phyloP scores from a whole-genome alignment of 2,888 invertebrate genomes.

The Archips xylosteana region DNA sequence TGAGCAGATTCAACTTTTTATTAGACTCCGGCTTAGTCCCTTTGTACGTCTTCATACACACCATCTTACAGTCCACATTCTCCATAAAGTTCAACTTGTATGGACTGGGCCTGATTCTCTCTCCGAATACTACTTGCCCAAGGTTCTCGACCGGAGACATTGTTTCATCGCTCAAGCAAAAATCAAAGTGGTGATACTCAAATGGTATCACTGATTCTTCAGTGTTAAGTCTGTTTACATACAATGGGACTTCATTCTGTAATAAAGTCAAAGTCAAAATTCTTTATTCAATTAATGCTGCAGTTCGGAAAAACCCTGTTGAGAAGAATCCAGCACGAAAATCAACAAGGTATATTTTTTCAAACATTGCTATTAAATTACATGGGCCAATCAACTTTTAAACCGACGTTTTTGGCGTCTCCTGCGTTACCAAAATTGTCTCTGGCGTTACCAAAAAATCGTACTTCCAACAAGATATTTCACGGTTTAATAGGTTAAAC shows the following conservation, averaged over 20 bases:
- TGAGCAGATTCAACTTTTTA: conserved; percentile 91
- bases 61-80: conserved; percentile 85
- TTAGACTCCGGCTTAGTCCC: conserved; percentile 87
- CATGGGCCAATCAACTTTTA: no score
- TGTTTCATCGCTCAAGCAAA: conserved; percentile 91
- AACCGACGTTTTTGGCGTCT: no score
- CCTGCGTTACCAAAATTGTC: no score
- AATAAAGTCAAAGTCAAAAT: conserved; percentile 63
- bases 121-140: conserved; percentile 99
- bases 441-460: no score
- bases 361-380: no score
- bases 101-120: conserved; percentile 97
- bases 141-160: conserved; percentile 98
- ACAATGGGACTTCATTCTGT: conserved; percentile 95
- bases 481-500: no score
- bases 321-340: no score
- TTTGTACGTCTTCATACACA: conserved; percentile 90
- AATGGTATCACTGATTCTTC: conserved; percentile 99
- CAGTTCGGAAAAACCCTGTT: no score
- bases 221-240: conserved; percentile 98
- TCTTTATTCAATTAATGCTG: no score
- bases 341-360: no score
- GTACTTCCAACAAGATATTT: no score
- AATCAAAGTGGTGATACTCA: conserved; percentile 99
- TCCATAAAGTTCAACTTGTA: conserved; percentile 95